Percentiles rank a stretch among this genome's conserved stretches.
Evolutionary conservation across 2,113 vertebrate genomes (phyloP).

Genomic region (Brienomyrus longianalis): DNA sequence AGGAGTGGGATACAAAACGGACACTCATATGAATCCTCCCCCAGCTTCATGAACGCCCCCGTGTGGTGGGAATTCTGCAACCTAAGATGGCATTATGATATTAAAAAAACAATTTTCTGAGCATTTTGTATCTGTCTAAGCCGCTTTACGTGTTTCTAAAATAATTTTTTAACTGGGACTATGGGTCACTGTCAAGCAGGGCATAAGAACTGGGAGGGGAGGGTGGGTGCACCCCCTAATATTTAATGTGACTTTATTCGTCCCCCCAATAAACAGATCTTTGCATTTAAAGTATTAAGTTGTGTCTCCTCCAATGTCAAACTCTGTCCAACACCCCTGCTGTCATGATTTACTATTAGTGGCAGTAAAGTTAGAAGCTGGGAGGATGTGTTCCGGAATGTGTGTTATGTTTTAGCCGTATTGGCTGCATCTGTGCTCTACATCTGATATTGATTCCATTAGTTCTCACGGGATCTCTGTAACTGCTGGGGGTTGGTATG

Average conservation of each 20-base stretch:
- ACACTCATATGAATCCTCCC: constrained; percentile 13
- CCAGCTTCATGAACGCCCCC: neutral
- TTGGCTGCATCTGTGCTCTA: neutral
- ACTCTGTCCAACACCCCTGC: neutral
- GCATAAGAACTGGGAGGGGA: neutral
- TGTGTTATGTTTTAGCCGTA: neutral
- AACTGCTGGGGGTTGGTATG: neutral
- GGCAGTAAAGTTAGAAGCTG: neutral
- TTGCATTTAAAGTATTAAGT: neutral
- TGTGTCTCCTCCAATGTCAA: neutral
- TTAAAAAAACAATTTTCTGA: neutral
- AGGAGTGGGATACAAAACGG: constrained; percentile 10
- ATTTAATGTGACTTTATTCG: no score
- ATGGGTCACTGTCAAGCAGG: neutral
- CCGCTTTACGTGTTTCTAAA: neutral
- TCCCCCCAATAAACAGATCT: neutral
- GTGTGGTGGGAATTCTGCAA: neutral
- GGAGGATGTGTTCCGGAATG: neutral
- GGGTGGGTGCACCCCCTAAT: no score
- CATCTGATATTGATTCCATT: neutral
- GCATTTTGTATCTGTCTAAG: neutral
- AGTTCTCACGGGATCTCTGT: neutral
- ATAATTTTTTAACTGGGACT: neutral
- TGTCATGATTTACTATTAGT: neutral
- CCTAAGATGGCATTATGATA: neutral